Evolutionary conservation across 30 jellyfish, hydroid and myxozoan species (phyloP).

Genomic region (Haliclystus octoradiatus): DNA sequence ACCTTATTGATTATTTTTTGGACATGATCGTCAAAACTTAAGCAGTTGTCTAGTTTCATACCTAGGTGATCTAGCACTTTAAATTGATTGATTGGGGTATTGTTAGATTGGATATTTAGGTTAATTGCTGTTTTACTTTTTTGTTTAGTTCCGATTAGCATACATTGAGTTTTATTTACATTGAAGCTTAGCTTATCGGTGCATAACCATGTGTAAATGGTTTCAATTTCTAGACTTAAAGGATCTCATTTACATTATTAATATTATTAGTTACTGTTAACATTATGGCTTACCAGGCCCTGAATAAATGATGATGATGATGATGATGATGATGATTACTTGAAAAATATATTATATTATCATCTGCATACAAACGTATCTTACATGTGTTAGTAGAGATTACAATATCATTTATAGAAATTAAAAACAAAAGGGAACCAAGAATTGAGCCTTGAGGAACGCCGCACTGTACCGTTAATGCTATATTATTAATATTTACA

Average conservation of each 20-base stretch:
- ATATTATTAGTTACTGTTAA: no score
- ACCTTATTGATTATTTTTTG: neutral
- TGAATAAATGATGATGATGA: no score
- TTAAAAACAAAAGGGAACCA: slow-evolving; percentile 32
- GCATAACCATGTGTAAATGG: neutral
- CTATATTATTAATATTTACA: slow-evolving; percentile 13
- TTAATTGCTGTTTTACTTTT: neutral
- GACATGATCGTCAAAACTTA: neutral
- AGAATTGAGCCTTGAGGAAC: slow-evolving; percentile 62
- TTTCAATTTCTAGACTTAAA: neutral
- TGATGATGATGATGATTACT: no score
- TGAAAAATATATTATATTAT: neutral
- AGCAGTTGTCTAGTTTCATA: neutral
- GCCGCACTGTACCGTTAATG: slow-evolving; percentile 26
- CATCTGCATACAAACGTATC: neutral
- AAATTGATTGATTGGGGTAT: neutral
- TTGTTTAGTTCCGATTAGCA: neutral
- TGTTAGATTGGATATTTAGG: no score
- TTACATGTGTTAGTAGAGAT: neutral
- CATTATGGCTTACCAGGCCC: no score
- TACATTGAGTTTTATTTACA: neutral
- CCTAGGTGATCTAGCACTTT: neutral
- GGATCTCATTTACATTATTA: neutral
- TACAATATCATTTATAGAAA: slow-evolving; percentile 27
- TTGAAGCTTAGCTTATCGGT: neutral